Evolutionary conservation across 2,113 vertebrate species (phyloP), one percentile per base, ranked within the genome.

Genomic region (Trichomycterus rosablanca): DNA sequence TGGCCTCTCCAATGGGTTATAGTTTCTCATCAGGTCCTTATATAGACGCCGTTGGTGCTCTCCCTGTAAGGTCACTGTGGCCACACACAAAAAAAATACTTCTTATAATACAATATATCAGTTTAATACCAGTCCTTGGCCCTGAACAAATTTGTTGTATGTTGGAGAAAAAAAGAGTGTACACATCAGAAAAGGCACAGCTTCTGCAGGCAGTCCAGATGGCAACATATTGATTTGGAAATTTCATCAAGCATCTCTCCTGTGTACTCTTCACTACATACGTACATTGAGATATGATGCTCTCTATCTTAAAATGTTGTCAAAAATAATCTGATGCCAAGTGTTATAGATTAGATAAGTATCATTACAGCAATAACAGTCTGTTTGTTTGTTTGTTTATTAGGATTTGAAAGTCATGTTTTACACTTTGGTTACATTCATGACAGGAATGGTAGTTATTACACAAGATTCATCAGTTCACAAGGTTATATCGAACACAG

Each of bases 31-130:
- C 64, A 95, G 84, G 62, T 95, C 93, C 73, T 84, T 88, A 76
- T 94, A 94, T 22, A 96, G 89, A 60, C 91, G 91, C 45, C 93
- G 87, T 85, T 96, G 93, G 70, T 90, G 88, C 44, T 89, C 84
- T 18, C 93, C 93, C 87, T 95, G 93, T 72, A 88, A 80, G 55
- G 92, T 91, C 59, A 84, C 93, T 92, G 35, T 20, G 0, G 53
- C 49, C 23, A 58, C 68, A 42, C 1, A 37, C 26, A 59, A 19
- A 26, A 32, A 39, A 66, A 6, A 62, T 18, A 39, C 32, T 51
- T 18, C 22, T 7, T 30, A 30, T 30, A 30, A 30, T 7, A 30
- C 26, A 4, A 30, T 30, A 3, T 4, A 30, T 30, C 3, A 7
- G 3, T 30, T 4, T 30, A 7, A 7, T 30, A 3, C 3, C 26